Conservation (phyloP, 2,113 vertebrate genomes). For the Phalacrocorax pelagicus region DNA sequence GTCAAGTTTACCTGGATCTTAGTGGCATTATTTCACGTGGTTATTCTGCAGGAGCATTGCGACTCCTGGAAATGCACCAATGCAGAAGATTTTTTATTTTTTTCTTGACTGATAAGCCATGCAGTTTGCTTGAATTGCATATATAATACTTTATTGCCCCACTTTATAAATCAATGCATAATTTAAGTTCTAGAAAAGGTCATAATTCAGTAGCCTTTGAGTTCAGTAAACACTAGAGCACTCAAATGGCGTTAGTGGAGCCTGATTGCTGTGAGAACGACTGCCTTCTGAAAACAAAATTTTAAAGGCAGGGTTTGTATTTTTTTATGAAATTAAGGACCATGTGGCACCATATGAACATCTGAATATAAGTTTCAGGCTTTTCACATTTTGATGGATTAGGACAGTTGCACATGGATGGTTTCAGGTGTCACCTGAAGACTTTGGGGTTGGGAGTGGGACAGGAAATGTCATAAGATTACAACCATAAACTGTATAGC, state of each 20-base stretch:
- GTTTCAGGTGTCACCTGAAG: not conserved
- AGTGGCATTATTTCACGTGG: not conserved
- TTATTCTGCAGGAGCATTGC: not conserved
- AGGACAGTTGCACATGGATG: not conserved
- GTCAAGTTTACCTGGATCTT: not conserved
- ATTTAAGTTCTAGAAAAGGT: not conserved
- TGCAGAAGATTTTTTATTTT: not conserved
- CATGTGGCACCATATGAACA: not conserved
- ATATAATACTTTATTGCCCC: not conserved
- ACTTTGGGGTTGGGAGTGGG: not conserved
- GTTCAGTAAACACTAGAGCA: not conserved
- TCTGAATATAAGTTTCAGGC: not conserved
- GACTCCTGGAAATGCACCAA: not conserved
- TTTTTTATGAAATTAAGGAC: not conserved
- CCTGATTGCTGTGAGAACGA: not conserved
- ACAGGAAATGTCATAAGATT: not conserved
- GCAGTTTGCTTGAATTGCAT: not conserved
- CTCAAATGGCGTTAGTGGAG: too few relatives aligned
- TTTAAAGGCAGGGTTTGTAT: not conserved
- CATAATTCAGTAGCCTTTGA: not conserved
- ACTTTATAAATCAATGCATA: not conserved
- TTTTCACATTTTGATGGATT: not conserved
- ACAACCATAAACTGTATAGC: not conserved
- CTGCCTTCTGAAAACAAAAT: not conserved
- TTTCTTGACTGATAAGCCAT: not conserved